Base-by-base conservation (phyloP, 92 coral and sea anemone species). In the Actinostola sp. region DNA sequence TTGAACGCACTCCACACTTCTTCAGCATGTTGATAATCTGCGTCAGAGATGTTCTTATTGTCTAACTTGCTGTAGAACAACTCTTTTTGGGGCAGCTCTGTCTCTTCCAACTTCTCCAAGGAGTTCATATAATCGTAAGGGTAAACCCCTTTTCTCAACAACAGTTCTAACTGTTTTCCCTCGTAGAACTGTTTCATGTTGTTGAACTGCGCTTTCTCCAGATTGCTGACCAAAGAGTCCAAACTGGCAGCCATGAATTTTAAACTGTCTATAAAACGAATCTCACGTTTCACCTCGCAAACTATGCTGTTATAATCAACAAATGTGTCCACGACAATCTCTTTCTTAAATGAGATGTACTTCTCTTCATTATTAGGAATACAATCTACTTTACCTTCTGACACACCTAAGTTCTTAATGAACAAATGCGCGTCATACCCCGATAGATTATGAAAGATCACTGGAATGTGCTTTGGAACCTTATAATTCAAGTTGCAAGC, bases 281-380 rank as follows among this genome's bases (percentile, higher is more conserved):
- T 31, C 20, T 63, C 72, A 1, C 68, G n/a, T 8, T 68, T 59
- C 4, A 56, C 25, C 20, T 24, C 1, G 6, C 6, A 23, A 0
- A 7, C 7, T 25, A 41, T 66, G 2, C 62, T 68, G 0, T 50
- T 50, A 19, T 77, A 61, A 8, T 82, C 10, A 1, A 1, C n/a
- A 34, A 36, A 82, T 6, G 8, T 5, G 25, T 66, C 82, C 0
- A 82, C 71, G 15, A 0, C 48, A 19, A 66, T 56, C 21, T 54
- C 26, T 19, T 77, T 77, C 0, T 38, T 58, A 35, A 78, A 68
- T 9, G 35, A 31, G 6, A 68, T 70, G 31, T 78, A 78, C 17
- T 78, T 78, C 13, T 78, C 84, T 32, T 69, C 71, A 24, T 71
- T 80, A n/a, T 71, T 63, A 1, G 85, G 78, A 0, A 80, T 71